Base-by-base conservation (phyloP, 2,797 vertebrate genomes). In the Lepidocolaptes lacrymiger region DNA sequence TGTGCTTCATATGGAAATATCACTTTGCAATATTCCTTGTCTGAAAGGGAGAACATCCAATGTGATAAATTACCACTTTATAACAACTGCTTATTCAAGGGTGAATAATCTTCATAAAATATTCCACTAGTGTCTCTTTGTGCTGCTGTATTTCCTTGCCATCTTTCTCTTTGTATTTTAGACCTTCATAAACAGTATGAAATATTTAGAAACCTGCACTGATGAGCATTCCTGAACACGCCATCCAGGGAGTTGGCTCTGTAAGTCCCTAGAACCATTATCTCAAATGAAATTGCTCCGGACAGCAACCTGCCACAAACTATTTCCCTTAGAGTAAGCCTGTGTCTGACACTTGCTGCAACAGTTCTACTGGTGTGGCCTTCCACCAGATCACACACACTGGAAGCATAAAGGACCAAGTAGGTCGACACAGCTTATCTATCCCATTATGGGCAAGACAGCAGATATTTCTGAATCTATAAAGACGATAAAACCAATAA, bases 1-100 rank as follows among this genome's bases (percentile, higher is more conserved):
- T 99, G 99, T 66, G 98, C 99, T 96, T 99, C 99, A 10, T 99
- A 99, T 0, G 99, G 99, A 95, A 99, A 99, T 88, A 99, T 98
- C 69, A 99, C 99, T 98, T 99, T 99, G 97, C 99, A 99, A 92
- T 98, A 98, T 96, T 99, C 99, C 97, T 99, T 98, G 85, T 97
- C 99, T 99, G 97, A 85, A 97, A 97, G 67, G 92, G 97, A 95
- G 97, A 95, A 95, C 41, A 88, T 67, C 20, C 48, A 92, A 20
- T 34, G 51, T 32, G 46, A 81, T 55, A 94, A 81, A 93, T 68
- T 63, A 68, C 24, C 54, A 82, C 85, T 66, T 76, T 44, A 82
- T 9, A 90, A 72, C 30, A 78, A 49, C 18, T 82, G 44, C 34
- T 92, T 81, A 64, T 78, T 34, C 87, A 81, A 78, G 58, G 32